A percentile compares a stretch with the other conserved stretches of the same genome.
phyloP scores from a whole-genome alignment of 2,888 invertebrate species.

The Pycnomerus fuliginosus region DNA sequence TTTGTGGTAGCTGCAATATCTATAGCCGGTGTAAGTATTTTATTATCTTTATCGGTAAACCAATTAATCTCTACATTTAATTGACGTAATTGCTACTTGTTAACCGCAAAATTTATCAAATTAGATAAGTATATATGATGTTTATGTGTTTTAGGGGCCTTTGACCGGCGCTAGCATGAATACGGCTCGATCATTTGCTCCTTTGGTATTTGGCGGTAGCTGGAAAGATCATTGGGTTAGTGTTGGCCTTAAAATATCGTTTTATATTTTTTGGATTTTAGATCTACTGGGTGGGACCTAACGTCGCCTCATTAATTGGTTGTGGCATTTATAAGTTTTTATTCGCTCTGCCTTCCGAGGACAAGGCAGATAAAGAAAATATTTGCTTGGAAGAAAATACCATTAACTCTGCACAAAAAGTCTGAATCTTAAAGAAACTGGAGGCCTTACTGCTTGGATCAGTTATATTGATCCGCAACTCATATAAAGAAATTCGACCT shows the following conservation, averaged over 20 bases:
- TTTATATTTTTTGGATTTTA: no score
- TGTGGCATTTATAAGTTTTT: conserved; percentile 43
- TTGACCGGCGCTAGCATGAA: conserved; percentile 72
- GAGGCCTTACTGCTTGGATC: no score
- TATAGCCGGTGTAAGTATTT: conserved; percentile 61
- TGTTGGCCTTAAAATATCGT: no score
- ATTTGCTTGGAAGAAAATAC: conserved; percentile 5
- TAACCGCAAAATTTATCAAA: no score
- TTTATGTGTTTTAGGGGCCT: conserved; percentile 63
- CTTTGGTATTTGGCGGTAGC: conserved; percentile 62
- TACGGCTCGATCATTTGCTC: conserved; percentile 67
- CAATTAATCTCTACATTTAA: no score
- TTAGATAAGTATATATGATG: no score
- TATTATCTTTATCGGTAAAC: no score
- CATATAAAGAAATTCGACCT: no score
- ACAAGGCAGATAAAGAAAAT: conserved; percentile 21
- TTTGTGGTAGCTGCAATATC: conserved; percentile 66
- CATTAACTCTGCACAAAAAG: conserved; percentile 7
- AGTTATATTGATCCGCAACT: no score
- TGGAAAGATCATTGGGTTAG: conserved; percentile 69
- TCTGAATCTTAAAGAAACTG: conserved; percentile 2
- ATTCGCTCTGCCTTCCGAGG: conserved; percentile 30
- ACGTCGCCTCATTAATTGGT: conserved; percentile 42
- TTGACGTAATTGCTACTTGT: no score
- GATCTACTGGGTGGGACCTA: conserved; percentile 51